These are phyloP conservation scores for Cebus imitator DNA, from an alignment of 2,113 vertebrate genomes.

Conservation along the genomic window DNA sequence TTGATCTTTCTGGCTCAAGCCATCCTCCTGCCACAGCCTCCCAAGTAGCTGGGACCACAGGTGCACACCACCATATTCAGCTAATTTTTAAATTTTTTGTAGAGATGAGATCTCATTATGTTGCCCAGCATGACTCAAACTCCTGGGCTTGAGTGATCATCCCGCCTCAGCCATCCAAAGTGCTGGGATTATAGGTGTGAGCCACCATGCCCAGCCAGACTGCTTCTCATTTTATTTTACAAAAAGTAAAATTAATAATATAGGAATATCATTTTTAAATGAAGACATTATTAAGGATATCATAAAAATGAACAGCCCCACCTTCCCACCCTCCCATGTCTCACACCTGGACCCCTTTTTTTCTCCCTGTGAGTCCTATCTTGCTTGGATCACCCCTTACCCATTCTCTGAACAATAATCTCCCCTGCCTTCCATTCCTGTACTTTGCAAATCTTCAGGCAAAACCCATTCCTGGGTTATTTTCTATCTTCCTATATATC, in stretches of 20 bases:
- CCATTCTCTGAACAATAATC: neutral
- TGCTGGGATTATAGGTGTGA: too few relatives aligned
- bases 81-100: too few relatives aligned
- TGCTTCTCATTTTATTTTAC: neutral
- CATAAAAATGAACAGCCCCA: neutral
- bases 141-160: too few relatives aligned
- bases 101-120: too few relatives aligned
- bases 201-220: too few relatives aligned
- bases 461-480: neutral
- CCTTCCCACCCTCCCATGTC: neutral
- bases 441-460: neutral
- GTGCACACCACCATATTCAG: too few relatives aligned
- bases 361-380: too few relatives aligned
- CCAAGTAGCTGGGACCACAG: too few relatives aligned
- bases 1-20: too few relatives aligned
- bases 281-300: neutral
- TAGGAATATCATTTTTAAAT: neutral
- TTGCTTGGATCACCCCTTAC: neutral
- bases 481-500: neutral
- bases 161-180: too few relatives aligned
- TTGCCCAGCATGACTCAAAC: too few relatives aligned
- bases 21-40: too few relatives aligned
- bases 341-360: neutral
- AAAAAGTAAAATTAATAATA: neutral
- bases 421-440: neutral